Conservation (phyloP, 37 sponge, comb jelly and placozoan genomes). For the Agelas oroides region DNA sequence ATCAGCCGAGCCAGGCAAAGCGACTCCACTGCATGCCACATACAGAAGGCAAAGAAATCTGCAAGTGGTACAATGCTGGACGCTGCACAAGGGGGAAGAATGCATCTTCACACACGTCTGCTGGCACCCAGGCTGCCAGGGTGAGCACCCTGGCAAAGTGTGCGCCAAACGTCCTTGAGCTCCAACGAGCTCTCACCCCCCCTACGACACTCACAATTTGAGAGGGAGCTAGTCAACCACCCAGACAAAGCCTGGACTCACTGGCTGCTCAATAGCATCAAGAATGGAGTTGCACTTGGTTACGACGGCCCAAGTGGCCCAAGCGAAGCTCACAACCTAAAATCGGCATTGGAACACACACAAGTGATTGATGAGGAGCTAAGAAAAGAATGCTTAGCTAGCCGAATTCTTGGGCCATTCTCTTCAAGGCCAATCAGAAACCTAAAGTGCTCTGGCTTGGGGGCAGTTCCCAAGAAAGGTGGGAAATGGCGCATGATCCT, state of each 20-base stretch:
- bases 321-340: constrained; percentile 13
- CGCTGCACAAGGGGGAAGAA: constrained; percentile 22
- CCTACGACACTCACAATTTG: constrained; percentile 42
- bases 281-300: constrained; percentile 24
- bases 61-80: constrained; percentile 24
- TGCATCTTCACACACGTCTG: constrained; percentile 43
- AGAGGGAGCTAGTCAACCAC: constrained; percentile 29
- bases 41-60: constrained; percentile 28
- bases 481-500: constrained; percentile 34
- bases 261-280: constrained; percentile 25
- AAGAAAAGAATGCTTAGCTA: not conserved
- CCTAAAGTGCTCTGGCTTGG: constrained; percentile 6
- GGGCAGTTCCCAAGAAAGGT: not conserved
- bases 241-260: constrained; percentile 38
- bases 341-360: constrained; percentile 15
- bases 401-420: not conserved
- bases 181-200: constrained; percentile 38
- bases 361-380: not conserved
- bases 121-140: constrained; percentile 17
- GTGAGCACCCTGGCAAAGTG: constrained; percentile 30
- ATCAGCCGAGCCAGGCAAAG: not conserved
- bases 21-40: no score
- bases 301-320: constrained; percentile 29
- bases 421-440: not conserved
- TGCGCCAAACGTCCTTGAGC: constrained; percentile 26